Base-by-base conservation (phyloP, 35 echinoderm and acorn worm species). In the Heliocidaris erythrogramma region DNA sequence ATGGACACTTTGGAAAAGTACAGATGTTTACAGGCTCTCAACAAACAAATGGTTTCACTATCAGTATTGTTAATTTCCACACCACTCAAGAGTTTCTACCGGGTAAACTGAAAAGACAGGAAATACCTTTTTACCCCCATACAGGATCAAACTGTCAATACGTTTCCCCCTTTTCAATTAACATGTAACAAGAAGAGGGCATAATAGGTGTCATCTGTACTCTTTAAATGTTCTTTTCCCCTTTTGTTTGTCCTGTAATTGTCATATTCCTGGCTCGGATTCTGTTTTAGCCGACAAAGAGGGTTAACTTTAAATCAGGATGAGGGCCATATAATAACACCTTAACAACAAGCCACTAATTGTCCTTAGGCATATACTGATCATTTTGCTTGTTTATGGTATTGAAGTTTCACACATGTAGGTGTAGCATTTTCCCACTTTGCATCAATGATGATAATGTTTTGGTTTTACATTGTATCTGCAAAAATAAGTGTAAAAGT, bases 101-200 rank as follows among this genome's bases (percentile, higher is more conserved):
- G 18, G 18, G 59, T 14, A 18, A 2, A 18, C 6, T 18, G 18
- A 60, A 29, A 78, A 78, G 7, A 7, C 65, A 78, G 65, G 65
- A 78, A 78, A 78, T 78, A 78, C 65, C 65, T 78, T 78, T 78
- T 78, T 78, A 78, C 65, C 65, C 35, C 65, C 65, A 78, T 24
- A 78, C 65, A 78, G 65, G 65, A 78, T 78, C 65, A 78, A 78
- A 78, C 65, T 78, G 65, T 78, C 65, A 78, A 78, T 78, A 27
- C 27, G 27, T 78, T 78, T 78, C 65, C 65, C 65, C 65, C 65
- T 78, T 78, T 78, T 24, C 65, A 78, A 78, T 78, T 78, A 78
- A 7, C 65, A 78, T 78, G 65, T 78, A 78, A 78, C 65, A 78
- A 78, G 65, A 78, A 78, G 21, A n/a, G 5, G 65, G 65, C 21